A percentile compares a stretch with the other conserved stretches of the same genome.
Conservation (phyloP, 2,797 vertebrate genomes). For the Linurgus olivaceus region DNA sequence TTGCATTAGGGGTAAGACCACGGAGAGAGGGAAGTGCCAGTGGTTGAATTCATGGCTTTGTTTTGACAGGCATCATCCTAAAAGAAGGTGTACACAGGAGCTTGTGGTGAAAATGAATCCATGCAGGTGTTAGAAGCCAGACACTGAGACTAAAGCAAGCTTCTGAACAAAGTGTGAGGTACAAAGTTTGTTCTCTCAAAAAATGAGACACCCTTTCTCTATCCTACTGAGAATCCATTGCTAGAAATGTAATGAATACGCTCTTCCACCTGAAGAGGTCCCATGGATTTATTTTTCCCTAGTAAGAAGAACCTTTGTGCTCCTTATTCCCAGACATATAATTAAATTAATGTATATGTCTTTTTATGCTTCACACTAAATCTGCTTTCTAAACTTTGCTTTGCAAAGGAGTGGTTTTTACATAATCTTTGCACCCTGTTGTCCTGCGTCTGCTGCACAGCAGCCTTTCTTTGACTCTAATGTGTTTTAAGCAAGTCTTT, state of each 20-base stretch:
- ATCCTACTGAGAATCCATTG: not conserved
- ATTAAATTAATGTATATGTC: not conserved
- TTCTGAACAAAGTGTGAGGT: not conserved
- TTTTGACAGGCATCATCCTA: not conserved
- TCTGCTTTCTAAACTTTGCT: not conserved
- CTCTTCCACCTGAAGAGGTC: not conserved
- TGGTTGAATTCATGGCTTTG: not conserved
- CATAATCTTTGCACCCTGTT: not conserved
- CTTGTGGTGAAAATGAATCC: not conserved
- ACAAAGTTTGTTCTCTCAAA: not conserved
- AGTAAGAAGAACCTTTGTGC: not conserved
- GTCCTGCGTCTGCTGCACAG: not conserved
- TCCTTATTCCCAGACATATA: not conserved
- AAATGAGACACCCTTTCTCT: not conserved
- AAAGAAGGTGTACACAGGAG: not conserved
- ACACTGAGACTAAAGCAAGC: not conserved
- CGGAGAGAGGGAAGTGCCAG: not conserved
- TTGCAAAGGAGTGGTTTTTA: not conserved
- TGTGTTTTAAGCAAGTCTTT: not conserved
- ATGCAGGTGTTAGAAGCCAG: not conserved
- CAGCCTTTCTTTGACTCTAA: not conserved
- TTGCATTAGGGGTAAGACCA: not conserved
- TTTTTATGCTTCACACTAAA: not conserved
- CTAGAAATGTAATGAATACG: not conserved
- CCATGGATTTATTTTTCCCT: not conserved